Percentiles rank a stretch among this genome's conserved stretches.
Evolutionary conservation across 2,797 vertebrate genomes (phyloP).

Genomic region (Pipistrellus kuhlii): DNA sequence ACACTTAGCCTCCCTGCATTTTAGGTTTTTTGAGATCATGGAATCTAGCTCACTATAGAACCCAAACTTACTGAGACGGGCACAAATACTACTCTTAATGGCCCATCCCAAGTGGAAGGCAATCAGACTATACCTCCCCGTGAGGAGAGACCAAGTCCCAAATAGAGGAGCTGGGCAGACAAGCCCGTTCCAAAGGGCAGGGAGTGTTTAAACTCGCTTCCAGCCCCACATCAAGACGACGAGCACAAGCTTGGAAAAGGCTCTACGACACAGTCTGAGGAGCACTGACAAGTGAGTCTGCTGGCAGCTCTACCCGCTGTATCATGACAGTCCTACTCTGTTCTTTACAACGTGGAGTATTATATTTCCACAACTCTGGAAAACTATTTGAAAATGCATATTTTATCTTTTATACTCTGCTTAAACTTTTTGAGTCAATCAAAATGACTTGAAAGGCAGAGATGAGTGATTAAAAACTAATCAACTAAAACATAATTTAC

Average conservation of each 20-base stretch:
- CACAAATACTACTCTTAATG: fast-evolving
- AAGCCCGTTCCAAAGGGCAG: background rate
- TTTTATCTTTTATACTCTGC: background rate
- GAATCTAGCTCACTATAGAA: background rate
- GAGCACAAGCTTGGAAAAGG: background rate
- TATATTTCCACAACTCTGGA: background rate
- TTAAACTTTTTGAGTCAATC: background rate
- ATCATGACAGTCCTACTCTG: background rate
- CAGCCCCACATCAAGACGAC: background rate
- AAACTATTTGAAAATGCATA: background rate
- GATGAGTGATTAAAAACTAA: background rate
- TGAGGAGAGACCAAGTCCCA: background rate
- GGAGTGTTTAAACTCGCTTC: background rate
- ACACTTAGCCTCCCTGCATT: background rate
- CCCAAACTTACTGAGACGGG: background rate
- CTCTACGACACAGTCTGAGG: background rate
- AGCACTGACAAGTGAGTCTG: background rate
- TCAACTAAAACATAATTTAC: background rate
- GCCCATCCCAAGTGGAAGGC: background rate
- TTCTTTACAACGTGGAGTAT: fast-evolving
- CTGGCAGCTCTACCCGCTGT: background rate
- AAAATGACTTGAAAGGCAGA: conserved; percentile 28
- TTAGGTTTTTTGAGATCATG: background rate
- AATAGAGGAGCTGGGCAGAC: background rate
- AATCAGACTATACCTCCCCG: fast-evolving